Evolutionary conservation across 2,113 vertebrate genomes (phyloP).

Genomic region (Vidua chalybeata): DNA sequence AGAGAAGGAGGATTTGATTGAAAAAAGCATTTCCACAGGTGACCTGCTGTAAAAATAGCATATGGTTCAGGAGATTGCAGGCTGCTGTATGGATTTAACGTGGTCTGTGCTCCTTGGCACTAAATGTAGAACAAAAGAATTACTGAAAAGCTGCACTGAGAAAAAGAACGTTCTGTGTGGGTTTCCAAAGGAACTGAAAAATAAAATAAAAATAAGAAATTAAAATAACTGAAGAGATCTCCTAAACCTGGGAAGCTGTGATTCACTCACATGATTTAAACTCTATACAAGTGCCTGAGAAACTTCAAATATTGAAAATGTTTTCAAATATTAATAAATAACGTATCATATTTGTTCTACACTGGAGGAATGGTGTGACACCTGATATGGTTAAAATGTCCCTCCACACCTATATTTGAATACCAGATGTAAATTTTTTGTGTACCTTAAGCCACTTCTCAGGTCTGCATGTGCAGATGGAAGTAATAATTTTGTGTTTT

Average conservation of each 20-base stretch:
- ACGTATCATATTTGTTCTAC: neutral
- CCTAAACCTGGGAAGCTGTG: neutral
- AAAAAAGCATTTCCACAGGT: constrained; percentile 44
- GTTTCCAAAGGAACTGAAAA: constrained; percentile 5
- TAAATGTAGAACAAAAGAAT: neutral
- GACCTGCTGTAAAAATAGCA: constrained; percentile 21
- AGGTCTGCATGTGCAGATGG: constrained; percentile 52
- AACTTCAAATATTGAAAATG: constrained; percentile 25
- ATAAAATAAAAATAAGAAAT: neutral
- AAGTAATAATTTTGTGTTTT: constrained; percentile 66
- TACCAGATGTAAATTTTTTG: constrained; percentile 56
- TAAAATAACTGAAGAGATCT: neutral
- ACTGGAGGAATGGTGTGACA: constrained; percentile 19
- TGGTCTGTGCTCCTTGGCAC: neutral
- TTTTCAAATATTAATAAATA: constrained; percentile 52
- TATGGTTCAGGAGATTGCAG: constrained; percentile 13
- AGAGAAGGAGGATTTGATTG: constrained; percentile 8
- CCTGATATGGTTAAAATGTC: neutral
- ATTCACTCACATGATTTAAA: neutral
- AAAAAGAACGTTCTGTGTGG: neutral
- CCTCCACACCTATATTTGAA: constrained; percentile 20
- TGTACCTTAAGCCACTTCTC: constrained; percentile 31
- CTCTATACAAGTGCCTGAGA: neutral
- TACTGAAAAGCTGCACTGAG: neutral
- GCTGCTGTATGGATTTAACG: neutral